These are phyloP conservation scores for Hyposoter didymator DNA, from an alignment of 2,888 invertebrate species.

Conservation along the genomic window DNA sequence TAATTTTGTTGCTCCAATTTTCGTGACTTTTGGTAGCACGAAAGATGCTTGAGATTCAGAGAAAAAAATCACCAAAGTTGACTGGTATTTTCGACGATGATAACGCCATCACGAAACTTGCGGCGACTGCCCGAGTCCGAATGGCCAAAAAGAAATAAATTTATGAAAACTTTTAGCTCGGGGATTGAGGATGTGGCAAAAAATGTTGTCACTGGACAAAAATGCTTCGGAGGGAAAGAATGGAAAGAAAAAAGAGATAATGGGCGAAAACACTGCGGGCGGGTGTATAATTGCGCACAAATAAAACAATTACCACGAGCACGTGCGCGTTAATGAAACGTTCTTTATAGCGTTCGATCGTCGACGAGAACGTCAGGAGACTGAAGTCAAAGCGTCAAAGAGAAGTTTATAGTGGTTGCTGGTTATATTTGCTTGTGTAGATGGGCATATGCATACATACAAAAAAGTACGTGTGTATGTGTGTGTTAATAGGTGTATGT, in stretches of 20 bases:
- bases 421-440: constrained; percentile 22
- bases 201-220: not conserved
- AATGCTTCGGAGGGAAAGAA: not conserved
- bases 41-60: no score
- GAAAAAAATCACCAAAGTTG: not conserved
- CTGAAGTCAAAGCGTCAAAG: constrained; percentile 32
- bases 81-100: not conserved
- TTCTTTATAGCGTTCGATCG: constrained; percentile 43
- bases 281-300: not conserved
- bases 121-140: not conserved
- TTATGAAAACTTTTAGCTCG: not conserved
- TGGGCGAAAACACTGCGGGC: not conserved
- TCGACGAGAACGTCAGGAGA: constrained; percentile 48
- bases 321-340: constrained; percentile 17
- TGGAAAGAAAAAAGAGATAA: not conserved
- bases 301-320: not conserved
- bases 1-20: not conserved
- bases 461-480: not conserved
- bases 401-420: constrained; percentile 32
- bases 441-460: constrained; percentile 21
- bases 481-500: constrained; percentile 16
- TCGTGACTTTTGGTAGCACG: not conserved
- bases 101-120: not conserved
- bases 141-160: not conserved
- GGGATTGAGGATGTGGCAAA: not conserved